phyloP scores from a whole-genome alignment of 2,113 vertebrate genomes.

The Bungarus multicinctus region DNA sequence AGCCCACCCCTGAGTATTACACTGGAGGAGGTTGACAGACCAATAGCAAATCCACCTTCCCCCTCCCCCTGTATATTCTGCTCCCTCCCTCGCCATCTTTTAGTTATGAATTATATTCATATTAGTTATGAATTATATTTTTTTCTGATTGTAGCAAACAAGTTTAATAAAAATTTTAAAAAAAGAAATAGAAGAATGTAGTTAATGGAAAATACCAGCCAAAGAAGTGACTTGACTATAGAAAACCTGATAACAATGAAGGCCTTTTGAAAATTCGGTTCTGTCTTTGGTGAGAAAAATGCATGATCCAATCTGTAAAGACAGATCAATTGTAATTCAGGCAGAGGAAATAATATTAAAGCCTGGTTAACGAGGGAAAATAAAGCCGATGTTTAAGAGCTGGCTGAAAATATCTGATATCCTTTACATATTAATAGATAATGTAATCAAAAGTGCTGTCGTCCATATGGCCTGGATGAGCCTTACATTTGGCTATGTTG shows the following conservation, averaged over 20 bases:
- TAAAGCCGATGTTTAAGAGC: neutral
- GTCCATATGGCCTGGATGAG: neutral
- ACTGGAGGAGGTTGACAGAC: neutral
- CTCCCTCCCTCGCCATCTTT: too few relatives aligned
- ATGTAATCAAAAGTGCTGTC: neutral
- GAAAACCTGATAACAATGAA: neutral
- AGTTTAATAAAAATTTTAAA: too few relatives aligned
- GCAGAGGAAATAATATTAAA: neutral
- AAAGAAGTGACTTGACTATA: neutral
- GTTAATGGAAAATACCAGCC: neutral
- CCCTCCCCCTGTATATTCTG: too few relatives aligned
- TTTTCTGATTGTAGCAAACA: too few relatives aligned
- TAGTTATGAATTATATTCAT: too few relatives aligned
- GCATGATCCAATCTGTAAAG: neutral
- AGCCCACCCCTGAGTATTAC: too few relatives aligned
- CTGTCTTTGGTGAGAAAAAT: neutral
- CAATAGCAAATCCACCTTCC: too few relatives aligned
- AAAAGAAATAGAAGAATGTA: too few relatives aligned
- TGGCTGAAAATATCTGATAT: neutral
- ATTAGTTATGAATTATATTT: too few relatives aligned
- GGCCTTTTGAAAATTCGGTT: neutral
- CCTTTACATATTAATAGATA: neutral
- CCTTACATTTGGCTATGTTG: neutral
- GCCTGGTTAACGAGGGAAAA: neutral
- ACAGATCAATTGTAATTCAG: neutral